These are phyloP conservation scores for Falco cherrug DNA, from an alignment of 2,797 vertebrate species.

Conservation along the genomic window DNA sequence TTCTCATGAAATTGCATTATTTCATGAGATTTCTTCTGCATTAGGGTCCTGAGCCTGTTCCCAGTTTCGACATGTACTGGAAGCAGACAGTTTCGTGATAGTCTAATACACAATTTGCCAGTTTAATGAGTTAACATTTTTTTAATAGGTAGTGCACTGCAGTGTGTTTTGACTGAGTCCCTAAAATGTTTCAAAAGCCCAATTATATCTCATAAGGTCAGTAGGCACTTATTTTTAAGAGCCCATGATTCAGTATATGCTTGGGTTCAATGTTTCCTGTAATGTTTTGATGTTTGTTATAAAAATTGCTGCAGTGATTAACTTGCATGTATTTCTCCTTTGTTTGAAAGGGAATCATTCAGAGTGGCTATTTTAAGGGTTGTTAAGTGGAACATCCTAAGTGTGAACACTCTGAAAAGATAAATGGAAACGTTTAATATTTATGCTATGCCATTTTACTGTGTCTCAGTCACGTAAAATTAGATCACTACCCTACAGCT, in stretches of 20 bases:
- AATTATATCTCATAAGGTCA: conserved; percentile 33
- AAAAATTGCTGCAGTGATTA: conserved; percentile 12
- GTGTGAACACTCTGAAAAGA: not conserved
- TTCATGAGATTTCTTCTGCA: not conserved
- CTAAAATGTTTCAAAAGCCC: not conserved
- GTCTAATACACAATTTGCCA: not conserved
- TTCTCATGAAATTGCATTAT: not conserved
- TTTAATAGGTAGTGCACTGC: conserved; percentile 6
- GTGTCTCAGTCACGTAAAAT: not conserved
- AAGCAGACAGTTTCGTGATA: not conserved
- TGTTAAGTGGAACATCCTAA: conserved; percentile 28
- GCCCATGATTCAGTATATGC: not conserved
- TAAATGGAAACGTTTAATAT: conserved; percentile 55
- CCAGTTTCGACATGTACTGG: not conserved
- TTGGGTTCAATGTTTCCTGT: not conserved
- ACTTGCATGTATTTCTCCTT: conserved; percentile 12
- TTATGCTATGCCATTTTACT: conserved; percentile 19
- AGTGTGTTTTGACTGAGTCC: not conserved
- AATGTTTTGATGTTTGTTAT: conserved; percentile 13
- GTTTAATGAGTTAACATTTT: not conserved
- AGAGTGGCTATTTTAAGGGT: conserved; percentile 40
- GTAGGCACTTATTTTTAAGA: conserved; percentile 8
- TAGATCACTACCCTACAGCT: not conserved
- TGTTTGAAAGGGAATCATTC: conserved; percentile 14
- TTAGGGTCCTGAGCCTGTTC: not conserved